Percentiles rank a stretch among this genome's conserved stretches.
phyloP scores from a whole-genome alignment of 35 echinoderm and acorn worm species.

The Diadema setosum region DNA sequence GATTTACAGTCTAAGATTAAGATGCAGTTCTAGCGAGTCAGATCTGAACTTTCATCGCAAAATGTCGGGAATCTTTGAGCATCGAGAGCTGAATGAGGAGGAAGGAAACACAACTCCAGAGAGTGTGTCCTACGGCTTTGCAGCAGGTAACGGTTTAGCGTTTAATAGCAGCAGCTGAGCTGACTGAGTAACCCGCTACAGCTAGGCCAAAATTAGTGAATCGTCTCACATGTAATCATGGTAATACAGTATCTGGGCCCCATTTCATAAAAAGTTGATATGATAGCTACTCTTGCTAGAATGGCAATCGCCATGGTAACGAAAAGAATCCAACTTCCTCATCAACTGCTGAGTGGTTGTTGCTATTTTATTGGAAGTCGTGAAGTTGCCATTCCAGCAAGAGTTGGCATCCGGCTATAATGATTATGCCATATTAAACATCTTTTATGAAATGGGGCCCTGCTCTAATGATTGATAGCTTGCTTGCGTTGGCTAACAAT shows the following conservation, averaged over 20 bases:
- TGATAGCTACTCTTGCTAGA: neutral
- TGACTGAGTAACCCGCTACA: neutral
- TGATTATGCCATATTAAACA: no score
- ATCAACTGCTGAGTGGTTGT: no score
- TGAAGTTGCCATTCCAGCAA: neutral
- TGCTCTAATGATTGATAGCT: no score
- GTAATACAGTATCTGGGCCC: neutral
- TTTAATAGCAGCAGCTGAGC: neutral
- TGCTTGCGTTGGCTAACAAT: no score
- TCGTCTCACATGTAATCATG: neutral
- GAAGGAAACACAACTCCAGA: constrained; percentile 17
- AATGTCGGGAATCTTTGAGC: neutral
- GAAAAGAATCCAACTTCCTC: neutral
- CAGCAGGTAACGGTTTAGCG: neutral
- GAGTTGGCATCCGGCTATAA: no score
- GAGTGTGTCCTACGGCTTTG: neutral
- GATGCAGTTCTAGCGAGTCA: neutral
- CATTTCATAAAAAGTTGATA: neutral
- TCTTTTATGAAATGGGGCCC: no score
- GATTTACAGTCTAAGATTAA: no score
- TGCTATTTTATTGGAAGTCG: neutral
- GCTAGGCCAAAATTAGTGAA: neutral
- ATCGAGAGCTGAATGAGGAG: constrained; percentile 2
- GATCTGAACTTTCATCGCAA: neutral
- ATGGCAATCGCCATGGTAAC: neutral